Evolutionary conservation across 2,113 vertebrate species (phyloP).

Genomic region (Xyliphius kryptos): DNA sequence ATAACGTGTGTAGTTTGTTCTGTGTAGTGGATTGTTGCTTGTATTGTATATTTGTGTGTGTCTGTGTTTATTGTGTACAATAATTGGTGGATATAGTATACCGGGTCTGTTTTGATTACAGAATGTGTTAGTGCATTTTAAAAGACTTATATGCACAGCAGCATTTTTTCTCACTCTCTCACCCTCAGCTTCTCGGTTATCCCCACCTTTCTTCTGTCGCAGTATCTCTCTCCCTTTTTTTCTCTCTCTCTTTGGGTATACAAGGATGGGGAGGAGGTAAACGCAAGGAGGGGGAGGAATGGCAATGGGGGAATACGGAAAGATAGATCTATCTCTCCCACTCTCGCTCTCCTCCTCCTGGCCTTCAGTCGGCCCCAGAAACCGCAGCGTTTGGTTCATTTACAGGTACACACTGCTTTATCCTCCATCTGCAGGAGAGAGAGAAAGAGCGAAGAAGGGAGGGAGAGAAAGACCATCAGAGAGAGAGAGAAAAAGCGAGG

Average conservation of each 20-base stretch:
- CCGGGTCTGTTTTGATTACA: not conserved
- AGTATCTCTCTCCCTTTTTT: slow-evolving; percentile 31
- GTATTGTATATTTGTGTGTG: not conserved
- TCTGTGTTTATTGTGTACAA: not conserved
- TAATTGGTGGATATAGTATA: not conserved
- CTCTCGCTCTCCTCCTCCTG: slow-evolving; percentile 78
- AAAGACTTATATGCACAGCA: slow-evolving; percentile 7
- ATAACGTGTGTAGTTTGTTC: not conserved
- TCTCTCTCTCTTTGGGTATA: slow-evolving; percentile 25
- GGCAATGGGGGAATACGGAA: slow-evolving; percentile 71
- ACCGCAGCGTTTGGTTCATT: slow-evolving; percentile 92
- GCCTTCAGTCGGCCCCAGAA: slow-evolving; percentile 86
- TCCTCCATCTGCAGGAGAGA: slow-evolving; percentile 68
- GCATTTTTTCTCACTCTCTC: slow-evolving; percentile 27
- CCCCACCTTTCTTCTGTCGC: slow-evolving; percentile 36
- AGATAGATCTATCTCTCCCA: slow-evolving; percentile 62
- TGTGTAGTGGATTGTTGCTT: slow-evolving; percentile 3
- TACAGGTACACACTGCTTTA: slow-evolving; percentile 82
- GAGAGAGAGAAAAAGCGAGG: slow-evolving; percentile 42
- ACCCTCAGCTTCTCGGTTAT: slow-evolving; percentile 32
- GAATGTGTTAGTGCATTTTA: not conserved
- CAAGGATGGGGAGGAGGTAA: slow-evolving; percentile 42
- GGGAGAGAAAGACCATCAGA: slow-evolving; percentile 49
- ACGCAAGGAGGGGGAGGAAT: slow-evolving; percentile 61
- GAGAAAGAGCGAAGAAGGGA: slow-evolving; percentile 54